Evolutionary conservation across 2,888 invertebrate species (phyloP).

Genomic region (Nemotelus pantherinus): DNA sequence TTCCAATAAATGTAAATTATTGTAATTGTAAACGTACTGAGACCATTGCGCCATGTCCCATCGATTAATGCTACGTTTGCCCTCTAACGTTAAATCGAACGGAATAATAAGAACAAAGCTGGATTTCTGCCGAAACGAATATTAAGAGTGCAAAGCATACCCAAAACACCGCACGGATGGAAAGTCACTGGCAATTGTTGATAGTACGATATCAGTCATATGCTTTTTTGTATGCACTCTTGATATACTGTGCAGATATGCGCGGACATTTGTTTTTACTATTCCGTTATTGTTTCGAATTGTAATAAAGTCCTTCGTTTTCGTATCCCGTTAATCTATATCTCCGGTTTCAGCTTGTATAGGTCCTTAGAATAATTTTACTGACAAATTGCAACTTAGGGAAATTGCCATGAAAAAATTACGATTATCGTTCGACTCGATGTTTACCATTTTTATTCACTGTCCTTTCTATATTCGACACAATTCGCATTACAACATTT

Average conservation of each 20-base stretch:
- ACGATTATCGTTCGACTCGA: conserved; percentile 40
- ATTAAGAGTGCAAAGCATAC: conserved; percentile 7
- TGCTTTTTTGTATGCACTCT: background rate
- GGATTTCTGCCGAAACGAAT: background rate
- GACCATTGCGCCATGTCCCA: no score
- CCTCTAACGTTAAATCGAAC: background rate
- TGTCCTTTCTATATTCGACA: conserved; percentile 38
- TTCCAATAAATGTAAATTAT: conserved; percentile 28
- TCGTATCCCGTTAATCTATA: background rate
- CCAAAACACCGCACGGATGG: conserved; percentile 12
- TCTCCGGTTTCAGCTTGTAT: conserved; percentile 4
- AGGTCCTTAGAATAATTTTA: background rate
- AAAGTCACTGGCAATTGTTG: conserved; percentile 41
- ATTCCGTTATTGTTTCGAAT: conserved; percentile 4
- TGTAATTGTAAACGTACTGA: no score
- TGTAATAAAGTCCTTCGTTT: background rate
- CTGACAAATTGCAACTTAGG: conserved; percentile 17
- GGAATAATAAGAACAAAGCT: conserved; percentile 10
- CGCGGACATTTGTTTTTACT: conserved; percentile 1
- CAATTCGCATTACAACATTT: conserved; percentile 36
- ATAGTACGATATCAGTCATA: background rate
- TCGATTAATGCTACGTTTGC: no score
- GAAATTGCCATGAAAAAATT: conserved; percentile 45
- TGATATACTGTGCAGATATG: conserved; percentile 21
- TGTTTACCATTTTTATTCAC: conserved; percentile 37